Evolutionary conservation across 2,113 vertebrate genomes (phyloP).

Genomic region (Sorex fumeus): DNA sequence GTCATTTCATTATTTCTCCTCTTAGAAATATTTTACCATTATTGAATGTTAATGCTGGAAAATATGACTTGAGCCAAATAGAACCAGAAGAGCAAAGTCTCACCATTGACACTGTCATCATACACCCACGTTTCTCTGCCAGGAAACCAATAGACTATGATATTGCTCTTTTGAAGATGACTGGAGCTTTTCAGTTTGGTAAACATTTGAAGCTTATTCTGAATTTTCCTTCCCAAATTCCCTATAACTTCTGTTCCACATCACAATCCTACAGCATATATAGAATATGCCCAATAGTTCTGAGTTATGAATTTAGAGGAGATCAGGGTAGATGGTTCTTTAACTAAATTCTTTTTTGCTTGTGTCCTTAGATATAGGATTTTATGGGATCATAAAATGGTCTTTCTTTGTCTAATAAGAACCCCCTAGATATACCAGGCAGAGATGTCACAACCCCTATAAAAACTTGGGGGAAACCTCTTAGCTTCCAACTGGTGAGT

Average conservation of each 20-base stretch:
- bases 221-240: neutral
- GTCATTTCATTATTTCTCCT: slow-evolving; percentile 38
- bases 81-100: slow-evolving; percentile 91
- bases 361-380: neutral
- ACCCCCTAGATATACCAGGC: neutral
- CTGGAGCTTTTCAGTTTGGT: slow-evolving; percentile 90
- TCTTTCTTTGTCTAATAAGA: slow-evolving; percentile 19
- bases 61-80: slow-evolving; percentile 87
- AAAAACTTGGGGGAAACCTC: neutral
- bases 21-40: slow-evolving; percentile 72
- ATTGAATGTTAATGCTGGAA: slow-evolving; percentile 89
- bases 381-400: neutral
- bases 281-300: neutral
- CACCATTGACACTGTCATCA: slow-evolving; percentile 85
- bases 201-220: slow-evolving; percentile 76
- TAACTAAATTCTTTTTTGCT: neutral
- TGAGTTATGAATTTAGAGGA: neutral
- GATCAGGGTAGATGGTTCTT: neutral
- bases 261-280: neutral
- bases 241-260: neutral
- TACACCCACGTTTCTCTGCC: slow-evolving; percentile 92
- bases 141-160: slow-evolving; percentile 92
- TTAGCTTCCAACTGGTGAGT: neutral
- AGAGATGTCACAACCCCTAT: neutral
- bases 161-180: slow-evolving; percentile 91